phyloP scores from a whole-genome alignment of 2,797 vertebrate species.

The Acanthis flammea region DNA sequence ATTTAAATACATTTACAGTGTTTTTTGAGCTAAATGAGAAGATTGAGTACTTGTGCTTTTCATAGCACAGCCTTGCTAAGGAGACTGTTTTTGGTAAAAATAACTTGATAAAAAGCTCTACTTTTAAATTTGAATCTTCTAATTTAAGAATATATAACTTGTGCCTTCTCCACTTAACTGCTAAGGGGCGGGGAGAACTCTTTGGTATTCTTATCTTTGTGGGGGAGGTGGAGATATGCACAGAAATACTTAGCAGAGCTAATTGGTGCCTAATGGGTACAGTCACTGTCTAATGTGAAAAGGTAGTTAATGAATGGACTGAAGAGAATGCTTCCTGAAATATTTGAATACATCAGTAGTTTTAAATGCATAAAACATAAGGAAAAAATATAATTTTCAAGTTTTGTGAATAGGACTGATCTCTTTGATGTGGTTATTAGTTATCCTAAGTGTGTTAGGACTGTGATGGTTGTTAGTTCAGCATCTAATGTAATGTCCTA shows the following conservation, averaged over 20 bases:
- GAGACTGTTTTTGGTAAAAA: background rate
- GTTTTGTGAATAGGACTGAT: background rate
- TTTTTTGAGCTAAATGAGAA: background rate
- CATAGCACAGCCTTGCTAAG: background rate
- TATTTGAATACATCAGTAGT: background rate
- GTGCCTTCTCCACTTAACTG: background rate
- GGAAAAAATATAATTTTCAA: background rate
- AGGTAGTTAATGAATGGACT: background rate
- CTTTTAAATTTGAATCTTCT: background rate
- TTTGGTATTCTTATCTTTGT: background rate
- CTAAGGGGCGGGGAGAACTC: background rate
- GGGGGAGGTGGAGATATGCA: background rate
- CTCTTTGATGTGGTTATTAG: background rate
- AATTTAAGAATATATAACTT: background rate
- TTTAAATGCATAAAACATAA: background rate
- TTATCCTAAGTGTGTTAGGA: background rate
- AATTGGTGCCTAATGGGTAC: background rate
- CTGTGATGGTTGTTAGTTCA: background rate
- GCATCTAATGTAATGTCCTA: background rate
- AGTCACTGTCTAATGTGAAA: background rate
- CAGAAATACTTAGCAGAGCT: background rate
- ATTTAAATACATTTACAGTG: background rate
- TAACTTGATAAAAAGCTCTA: background rate
- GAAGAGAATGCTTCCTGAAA: background rate
- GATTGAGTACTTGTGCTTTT: background rate